Conservation (phyloP, 1,140 invertebrate species). For the Ericerus pela region DNA sequence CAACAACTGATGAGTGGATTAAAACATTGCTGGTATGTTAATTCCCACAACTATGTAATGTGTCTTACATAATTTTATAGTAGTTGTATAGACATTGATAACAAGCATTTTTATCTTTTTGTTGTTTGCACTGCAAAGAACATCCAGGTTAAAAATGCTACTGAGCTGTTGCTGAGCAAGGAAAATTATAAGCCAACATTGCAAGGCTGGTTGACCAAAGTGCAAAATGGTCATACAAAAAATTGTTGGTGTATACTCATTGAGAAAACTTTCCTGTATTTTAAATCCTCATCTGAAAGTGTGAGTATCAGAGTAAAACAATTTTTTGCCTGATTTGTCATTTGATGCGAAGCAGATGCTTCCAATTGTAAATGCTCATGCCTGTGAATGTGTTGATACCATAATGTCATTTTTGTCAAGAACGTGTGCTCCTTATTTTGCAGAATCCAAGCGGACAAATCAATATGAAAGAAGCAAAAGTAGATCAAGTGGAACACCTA, state of each 20-base stretch:
- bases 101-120: no score
- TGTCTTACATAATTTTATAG: no score
- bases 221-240: slow-evolving; percentile 86
- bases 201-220: slow-evolving; percentile 87
- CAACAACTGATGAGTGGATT: slow-evolving; percentile 91
- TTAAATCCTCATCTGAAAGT: slow-evolving; percentile 76
- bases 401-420: neutral
- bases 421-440: neutral
- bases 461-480: slow-evolving; percentile 81
- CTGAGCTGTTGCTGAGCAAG: slow-evolving; percentile 70
- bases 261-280: slow-evolving; percentile 91
- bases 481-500: slow-evolving; percentile 84
- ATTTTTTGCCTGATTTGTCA: no score
- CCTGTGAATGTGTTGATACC: no score
- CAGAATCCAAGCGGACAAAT: slow-evolving; percentile 87
- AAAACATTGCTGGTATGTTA: slow-evolving; percentile 50
- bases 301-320: slow-evolving; percentile 50
- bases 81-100: no score
- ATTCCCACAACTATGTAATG: no score
- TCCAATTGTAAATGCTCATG: no score
- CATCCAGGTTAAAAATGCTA: slow-evolving; percentile 80
- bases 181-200: slow-evolving; percentile 86
- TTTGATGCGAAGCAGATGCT: no score
- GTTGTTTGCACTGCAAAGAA: slow-evolving; percentile 67
- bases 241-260: slow-evolving; percentile 90